Percentiles rank a stretch among this genome's conserved stretches.
Conservation (phyloP, 2,888 invertebrate genomes). For the Herminia tarsipennalis region DNA sequence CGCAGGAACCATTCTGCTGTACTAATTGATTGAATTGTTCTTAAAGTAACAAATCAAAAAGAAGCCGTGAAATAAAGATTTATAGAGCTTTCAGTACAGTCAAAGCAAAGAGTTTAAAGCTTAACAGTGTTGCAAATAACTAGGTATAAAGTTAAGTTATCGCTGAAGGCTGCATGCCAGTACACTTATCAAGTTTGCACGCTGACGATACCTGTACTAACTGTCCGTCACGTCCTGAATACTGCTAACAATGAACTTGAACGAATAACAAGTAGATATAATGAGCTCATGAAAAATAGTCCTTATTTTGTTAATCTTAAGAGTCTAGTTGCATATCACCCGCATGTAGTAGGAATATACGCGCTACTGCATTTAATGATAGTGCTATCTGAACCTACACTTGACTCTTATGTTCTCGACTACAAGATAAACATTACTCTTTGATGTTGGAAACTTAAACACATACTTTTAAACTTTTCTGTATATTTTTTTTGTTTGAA, state of each 20-base stretch:
- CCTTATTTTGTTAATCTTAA: constrained; percentile 33
- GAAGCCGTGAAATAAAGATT: too few relatives aligned
- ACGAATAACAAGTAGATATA: constrained; percentile 44
- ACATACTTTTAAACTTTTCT: not conserved
- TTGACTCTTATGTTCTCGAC: constrained; percentile 62
- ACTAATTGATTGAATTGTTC: too few relatives aligned
- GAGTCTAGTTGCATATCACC: constrained; percentile 43
- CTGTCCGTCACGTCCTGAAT: constrained; percentile 77
- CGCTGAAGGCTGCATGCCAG: constrained; percentile 41
- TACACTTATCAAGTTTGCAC: constrained; percentile 54
- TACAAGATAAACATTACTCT: constrained; percentile 31
- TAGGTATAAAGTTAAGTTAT: constrained; percentile 17
- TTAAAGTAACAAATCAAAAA: too few relatives aligned
- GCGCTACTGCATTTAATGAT: constrained; percentile 73
- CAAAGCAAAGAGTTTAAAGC: constrained; percentile 6
- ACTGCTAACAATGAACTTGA: constrained; percentile 61
- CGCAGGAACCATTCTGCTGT: too few relatives aligned
- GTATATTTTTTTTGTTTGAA: too few relatives aligned
- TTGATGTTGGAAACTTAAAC: constrained; percentile 13
- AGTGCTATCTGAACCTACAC: constrained; percentile 71
- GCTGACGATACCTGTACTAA: constrained; percentile 54
- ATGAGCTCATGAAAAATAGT: constrained; percentile 28
- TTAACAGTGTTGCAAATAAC: constrained; percentile 4
- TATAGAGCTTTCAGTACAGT: not conserved
- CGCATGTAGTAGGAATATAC: constrained; percentile 71